Evolutionary conservation across 35 echinoderm and acorn worm genomes (phyloP), one percentile per base, ranked within the genome.

Genomic region (Lytechinus variegatus): DNA sequence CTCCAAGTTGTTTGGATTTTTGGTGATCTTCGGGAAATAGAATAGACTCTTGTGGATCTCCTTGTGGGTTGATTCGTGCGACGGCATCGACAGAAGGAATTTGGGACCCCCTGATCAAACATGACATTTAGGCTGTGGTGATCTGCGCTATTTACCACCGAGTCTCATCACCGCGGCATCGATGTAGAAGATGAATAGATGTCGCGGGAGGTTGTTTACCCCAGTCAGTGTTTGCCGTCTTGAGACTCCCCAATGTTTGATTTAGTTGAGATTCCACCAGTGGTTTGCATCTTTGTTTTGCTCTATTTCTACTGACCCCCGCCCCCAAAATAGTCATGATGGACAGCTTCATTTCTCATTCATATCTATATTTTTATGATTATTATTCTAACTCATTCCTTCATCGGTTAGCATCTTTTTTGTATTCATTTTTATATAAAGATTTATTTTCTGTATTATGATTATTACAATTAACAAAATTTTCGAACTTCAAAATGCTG

Each of bases 221-320:
- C 66, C 66, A 14, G 12, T 79, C 66, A 14, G 12, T 79, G 21
- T 79, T 79, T 79, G 66, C 16, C 66, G 16, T 79, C 66, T 79
- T 24, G 66, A 24, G n/a, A 79, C 66, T 79, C 66, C 66, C 66
- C 66, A 79, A 79, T 79, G 66, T 79, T 79, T 79, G 66, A 79
- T 79, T 79, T 27, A 16, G 24, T 1, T 24, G 21, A n/a, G 66
- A 79, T 79, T 79, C 66, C 66, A 5, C 19, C 66, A 79, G 66
- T 79, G 66, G 66, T 16, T 24, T 4, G 66, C 66, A 79, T 24
- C n/a, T 7, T 24, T 79, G 4, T 79, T 14, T 79, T 79, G 16
- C 24, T 19, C 66, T 58, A 58, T 58, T 58, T 24, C 16, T 24
- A 24, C 66, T 16, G 19, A n/a, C 19, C 66, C n/a, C 66, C 19